Percentiles rank a stretch among this genome's conserved stretches.
phyloP scores from a whole-genome alignment of 2,113 vertebrate genomes.

The Struthidea cinerea region DNA sequence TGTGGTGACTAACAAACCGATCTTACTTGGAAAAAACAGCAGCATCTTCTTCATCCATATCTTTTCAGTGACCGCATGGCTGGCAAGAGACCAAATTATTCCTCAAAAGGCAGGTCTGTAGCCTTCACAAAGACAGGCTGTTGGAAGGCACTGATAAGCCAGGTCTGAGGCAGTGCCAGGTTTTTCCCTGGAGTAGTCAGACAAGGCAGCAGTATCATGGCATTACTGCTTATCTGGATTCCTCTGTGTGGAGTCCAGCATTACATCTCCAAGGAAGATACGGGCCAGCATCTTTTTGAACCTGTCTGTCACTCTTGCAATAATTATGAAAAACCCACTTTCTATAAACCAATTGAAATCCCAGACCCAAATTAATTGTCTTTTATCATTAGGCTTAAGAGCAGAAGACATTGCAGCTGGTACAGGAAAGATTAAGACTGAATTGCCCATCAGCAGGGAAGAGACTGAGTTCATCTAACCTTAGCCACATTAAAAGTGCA shows the following conservation, averaged over 20 bases:
- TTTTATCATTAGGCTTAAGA: not conserved
- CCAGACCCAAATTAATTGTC: not conserved
- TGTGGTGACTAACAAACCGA: not conserved
- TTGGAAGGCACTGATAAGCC: not conserved
- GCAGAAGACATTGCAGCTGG: not conserved
- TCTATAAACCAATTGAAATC: not conserved
- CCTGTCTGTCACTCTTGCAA: not conserved
- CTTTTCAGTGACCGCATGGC: not conserved
- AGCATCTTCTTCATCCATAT: not conserved
- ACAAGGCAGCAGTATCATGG: not conserved
- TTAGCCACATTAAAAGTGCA: not conserved
- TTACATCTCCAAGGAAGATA: not conserved
- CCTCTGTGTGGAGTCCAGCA: not conserved
- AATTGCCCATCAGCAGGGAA: not conserved
- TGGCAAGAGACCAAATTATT: not conserved
- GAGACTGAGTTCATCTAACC: not conserved
- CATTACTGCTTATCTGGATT: not conserved
- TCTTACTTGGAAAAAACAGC: not conserved
- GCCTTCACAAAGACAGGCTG: not conserved
- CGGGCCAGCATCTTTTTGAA: not conserved
- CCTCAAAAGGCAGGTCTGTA: not conserved
- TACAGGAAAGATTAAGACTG: not conserved
- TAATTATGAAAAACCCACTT: not conserved
- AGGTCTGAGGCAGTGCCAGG: not conserved
- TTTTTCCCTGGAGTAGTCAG: not conserved